Percentiles rank a stretch among this genome's conserved stretches.
Conservation (phyloP, 2,888 invertebrate genomes). For the Chloroclysta siterata region DNA sequence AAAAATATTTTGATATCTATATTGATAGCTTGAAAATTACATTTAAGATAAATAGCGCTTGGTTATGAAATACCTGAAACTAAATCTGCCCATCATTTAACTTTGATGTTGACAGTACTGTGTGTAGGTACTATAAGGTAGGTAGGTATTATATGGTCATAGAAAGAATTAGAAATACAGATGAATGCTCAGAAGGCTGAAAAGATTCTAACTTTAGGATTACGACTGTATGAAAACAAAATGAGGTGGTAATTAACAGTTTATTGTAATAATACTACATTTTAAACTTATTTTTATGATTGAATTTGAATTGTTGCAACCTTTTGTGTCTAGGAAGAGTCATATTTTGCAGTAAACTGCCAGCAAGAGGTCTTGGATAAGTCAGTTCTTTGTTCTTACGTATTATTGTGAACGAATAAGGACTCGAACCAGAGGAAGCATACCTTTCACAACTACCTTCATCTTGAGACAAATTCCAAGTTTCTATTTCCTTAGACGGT, state of each 20-base stretch:
- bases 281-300: conserved; percentile 51
- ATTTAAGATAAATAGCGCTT: no score
- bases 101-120: no score
- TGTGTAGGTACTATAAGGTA: no score
- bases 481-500: conserved; percentile 61
- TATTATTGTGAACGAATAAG: conserved; percentile 46
- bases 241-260: not conserved
- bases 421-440: conserved; percentile 26
- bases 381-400: conserved; percentile 38
- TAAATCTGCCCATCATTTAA: no score
- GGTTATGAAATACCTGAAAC: no score
- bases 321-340: conserved; percentile 40
- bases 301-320: conserved; percentile 61
- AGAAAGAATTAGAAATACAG: no score
- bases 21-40: no score
- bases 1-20: no score
- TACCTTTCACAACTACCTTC: conserved; percentile 31
- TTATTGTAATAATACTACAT: not conserved
- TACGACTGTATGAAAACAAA: not conserved
- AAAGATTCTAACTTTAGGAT: no score
- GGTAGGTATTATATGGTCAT: no score
- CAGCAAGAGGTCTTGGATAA: conserved; percentile 3
- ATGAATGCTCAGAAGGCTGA: no score
- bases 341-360: conserved; percentile 16
- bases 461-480: conserved; percentile 58